Evolutionary conservation across 2,888 invertebrate species (phyloP), one percentile per base, ranked within the genome.

Genomic region (Petrophora chlorosata): DNA sequence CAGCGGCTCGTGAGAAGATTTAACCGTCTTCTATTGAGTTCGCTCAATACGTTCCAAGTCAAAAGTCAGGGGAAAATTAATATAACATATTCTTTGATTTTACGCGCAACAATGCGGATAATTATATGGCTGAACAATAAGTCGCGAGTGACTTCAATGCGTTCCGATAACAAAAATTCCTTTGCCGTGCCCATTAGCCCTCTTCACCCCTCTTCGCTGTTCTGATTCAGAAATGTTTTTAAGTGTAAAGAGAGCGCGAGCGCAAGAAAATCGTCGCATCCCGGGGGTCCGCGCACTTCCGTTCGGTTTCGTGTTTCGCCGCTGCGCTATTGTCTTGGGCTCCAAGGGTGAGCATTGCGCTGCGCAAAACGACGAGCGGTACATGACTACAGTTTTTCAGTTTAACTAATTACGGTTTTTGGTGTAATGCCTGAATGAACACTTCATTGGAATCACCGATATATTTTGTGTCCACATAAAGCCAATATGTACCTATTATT

Each of bases 51-150:
- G 82, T 67, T 79, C 67, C 73, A 59, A 85, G 83, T 83, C 82
- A 87, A 79, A 86, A 87, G 82, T 88, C 87, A 84, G 84, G 86
- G 87, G 81, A 76, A 81, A 78, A 73, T 74, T 76, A 82, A 79
- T 76, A 78, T 74, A 86, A 74, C 89, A 88, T 89, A 87, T 88
- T 89, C 85, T 88, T 84, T 86, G 84, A 85, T 85, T 86, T 82
- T 73, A 66, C 71, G 73, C 72, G 73, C 76, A 79, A 88, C 84
- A 86, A 89, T 86, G 73, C 73, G 75, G 67, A 82, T 89, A 90
- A 90, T 90, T 90, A 89, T 81, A 83, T 74, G 74, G 68, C 74
- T 73, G 85, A 90, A 90, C 90, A 90, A 90, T 82, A 71, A 67
- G 68, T 64, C 79, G 79, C 78, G 76, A 82, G 73, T 84, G 85